Evolutionary conservation across 1,140 invertebrate species (phyloP).

Genomic region (Drosophila azteca): DNA sequence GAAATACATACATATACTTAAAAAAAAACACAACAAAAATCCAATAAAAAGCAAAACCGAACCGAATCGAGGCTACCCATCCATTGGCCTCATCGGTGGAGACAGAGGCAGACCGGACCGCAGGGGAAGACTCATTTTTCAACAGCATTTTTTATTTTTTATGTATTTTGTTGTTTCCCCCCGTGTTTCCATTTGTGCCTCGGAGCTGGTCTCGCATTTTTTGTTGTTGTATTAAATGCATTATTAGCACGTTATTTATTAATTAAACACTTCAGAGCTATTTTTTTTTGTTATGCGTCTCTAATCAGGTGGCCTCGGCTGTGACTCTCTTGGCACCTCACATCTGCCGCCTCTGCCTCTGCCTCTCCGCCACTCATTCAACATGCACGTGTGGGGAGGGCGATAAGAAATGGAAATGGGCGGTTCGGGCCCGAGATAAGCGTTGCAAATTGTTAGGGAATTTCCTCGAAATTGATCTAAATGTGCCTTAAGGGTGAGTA

Average conservation of each 20-base stretch:
- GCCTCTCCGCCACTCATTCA: background rate
- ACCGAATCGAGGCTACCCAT: constrained; percentile 12
- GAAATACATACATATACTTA: too few relatives aligned
- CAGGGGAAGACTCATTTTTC: constrained; percentile 47
- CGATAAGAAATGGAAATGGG: constrained; percentile 57
- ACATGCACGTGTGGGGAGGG: constrained; percentile 4
- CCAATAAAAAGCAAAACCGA: constrained; percentile 31
- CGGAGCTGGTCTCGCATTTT: constrained; percentile 34
- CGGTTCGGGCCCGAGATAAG: constrained; percentile 51
- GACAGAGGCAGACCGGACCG: constrained; percentile 25
- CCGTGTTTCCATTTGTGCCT: constrained; percentile 16
- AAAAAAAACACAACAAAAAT: constrained; percentile 5
- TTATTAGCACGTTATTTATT: constrained; percentile 81
- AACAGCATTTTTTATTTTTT: constrained; percentile 24
- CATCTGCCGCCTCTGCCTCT: background rate
- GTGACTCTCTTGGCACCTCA: background rate
- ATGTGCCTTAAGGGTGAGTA: background rate
- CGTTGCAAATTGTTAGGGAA: constrained; percentile 45
- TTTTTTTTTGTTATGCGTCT: constrained; percentile 50
- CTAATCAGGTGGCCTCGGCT: constrained; percentile 57
- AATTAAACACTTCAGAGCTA: constrained; percentile 68
- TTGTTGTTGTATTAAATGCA: constrained; percentile 65
- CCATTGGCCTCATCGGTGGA: background rate
- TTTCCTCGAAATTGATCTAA: constrained; percentile 59
- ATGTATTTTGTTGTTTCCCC: constrained; percentile 20